Evolutionary conservation across 2,797 vertebrate genomes (phyloP).

Genomic region (Limosa lapponica): DNA sequence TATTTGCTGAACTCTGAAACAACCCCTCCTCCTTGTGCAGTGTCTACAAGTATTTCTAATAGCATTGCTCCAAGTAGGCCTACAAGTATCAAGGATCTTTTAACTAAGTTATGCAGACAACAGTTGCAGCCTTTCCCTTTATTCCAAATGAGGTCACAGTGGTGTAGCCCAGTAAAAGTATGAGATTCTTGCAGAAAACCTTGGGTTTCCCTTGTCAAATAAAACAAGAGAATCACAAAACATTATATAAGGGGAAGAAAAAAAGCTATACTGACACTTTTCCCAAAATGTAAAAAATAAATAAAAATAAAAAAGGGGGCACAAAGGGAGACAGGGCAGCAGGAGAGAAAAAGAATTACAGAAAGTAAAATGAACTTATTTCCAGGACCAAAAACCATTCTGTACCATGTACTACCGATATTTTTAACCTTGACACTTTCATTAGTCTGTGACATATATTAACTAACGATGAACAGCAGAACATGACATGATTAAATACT

Average conservation of each 20-base stretch:
- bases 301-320: neutral
- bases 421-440: constrained; percentile 67
- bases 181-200: neutral
- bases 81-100: neutral
- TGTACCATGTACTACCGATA: neutral
- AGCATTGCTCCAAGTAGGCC: neutral
- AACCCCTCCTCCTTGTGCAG: neutral
- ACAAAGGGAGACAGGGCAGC: rapidly evolving
- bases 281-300: neutral
- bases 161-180: neutral
- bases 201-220: neutral
- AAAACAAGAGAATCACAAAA: neutral
- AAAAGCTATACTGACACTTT: neutral
- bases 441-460: constrained; percentile 63
- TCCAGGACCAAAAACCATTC: neutral
- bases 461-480: constrained; percentile 48
- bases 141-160: neutral
- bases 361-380: neutral
- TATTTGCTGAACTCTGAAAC: neutral
- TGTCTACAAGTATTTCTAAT: neutral
- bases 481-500: constrained; percentile 53
- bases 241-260: neutral
- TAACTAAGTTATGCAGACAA: neutral
- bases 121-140: neutral
- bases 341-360: neutral